Percentiles rank a stretch among this genome's conserved stretches.
Evolutionary conservation across 2,888 invertebrate genomes (phyloP).

Genomic region (Dendrolimus houi): DNA sequence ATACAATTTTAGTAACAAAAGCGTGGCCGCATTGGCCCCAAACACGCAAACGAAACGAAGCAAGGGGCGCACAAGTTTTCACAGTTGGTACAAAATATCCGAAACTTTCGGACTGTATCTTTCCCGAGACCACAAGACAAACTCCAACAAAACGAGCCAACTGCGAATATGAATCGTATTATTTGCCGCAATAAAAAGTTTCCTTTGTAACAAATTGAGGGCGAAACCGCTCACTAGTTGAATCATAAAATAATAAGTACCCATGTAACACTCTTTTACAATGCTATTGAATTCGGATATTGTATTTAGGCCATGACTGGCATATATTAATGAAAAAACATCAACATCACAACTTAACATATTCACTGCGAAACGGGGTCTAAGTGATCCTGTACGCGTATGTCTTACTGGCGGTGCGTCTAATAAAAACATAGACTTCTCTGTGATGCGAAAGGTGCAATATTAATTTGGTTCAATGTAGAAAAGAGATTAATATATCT

Average conservation of each 20-base stretch:
- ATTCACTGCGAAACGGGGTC: too few relatives aligned
- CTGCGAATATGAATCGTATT: conserved; percentile 54
- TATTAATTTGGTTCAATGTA: too few relatives aligned
- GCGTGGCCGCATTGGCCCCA: conserved; percentile 1
- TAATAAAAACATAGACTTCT: too few relatives aligned
- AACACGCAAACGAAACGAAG: conserved; percentile 14
- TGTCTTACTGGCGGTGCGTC: too few relatives aligned
- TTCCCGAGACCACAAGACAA: conserved; percentile 12
- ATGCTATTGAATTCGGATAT: not conserved
- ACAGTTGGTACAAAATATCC: conserved; percentile 26
- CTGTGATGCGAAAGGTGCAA: too few relatives aligned
- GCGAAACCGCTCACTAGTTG: conserved; percentile 3
- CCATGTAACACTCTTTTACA: conserved; percentile 4
- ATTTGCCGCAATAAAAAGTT: conserved; percentile 57
- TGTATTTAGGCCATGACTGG: not conserved
- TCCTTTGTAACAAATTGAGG: conserved; percentile 29
- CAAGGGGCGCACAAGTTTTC: conserved; percentile 12
- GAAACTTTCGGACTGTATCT: conserved; percentile 28
- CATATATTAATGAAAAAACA: too few relatives aligned
- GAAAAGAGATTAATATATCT: too few relatives aligned
- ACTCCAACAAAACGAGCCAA: conserved; percentile 36
- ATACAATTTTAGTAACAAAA: not conserved
- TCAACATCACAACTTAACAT: too few relatives aligned
- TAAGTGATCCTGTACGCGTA: too few relatives aligned
- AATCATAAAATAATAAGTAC: conserved; percentile 1